phyloP scores from a whole-genome alignment of 2,113 vertebrate species.

The Anseranas semipalmata region DNA sequence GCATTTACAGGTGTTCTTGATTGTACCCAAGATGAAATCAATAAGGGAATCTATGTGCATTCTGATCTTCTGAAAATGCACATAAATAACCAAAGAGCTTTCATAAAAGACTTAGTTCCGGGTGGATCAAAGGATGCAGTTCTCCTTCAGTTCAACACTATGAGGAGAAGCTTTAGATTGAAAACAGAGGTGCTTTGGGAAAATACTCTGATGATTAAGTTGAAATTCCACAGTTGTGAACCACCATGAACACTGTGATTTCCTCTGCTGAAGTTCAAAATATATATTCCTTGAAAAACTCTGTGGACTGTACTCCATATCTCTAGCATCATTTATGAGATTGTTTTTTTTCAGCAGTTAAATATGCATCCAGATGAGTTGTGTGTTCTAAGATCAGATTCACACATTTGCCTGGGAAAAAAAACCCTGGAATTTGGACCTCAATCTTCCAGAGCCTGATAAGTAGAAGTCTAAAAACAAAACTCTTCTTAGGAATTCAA shows the following conservation, averaged over 20 bases:
- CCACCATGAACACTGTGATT: background rate
- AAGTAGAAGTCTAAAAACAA: background rate
- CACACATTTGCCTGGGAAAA: background rate
- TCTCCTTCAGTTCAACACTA: background rate
- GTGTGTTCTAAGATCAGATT: background rate
- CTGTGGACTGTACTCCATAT: background rate
- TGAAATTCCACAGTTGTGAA: background rate
- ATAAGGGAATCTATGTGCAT: background rate
- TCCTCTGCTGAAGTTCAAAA: background rate
- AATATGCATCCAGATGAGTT: background rate
- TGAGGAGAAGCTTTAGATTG: background rate
- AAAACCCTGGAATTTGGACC: background rate
- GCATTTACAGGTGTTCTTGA: background rate
- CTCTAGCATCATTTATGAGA: background rate
- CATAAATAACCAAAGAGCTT: background rate
- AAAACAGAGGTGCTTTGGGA: background rate
- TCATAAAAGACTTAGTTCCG: background rate
- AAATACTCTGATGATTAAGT: background rate
- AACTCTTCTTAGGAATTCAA: background rate
- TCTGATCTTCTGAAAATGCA: background rate
- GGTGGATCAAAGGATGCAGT: background rate
- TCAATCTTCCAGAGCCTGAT: background rate
- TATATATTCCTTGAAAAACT: background rate
- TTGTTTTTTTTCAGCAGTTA: background rate
- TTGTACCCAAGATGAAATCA: background rate